Conservation (phyloP, 2,888 invertebrate species). For the Chirona hameri region DNA sequence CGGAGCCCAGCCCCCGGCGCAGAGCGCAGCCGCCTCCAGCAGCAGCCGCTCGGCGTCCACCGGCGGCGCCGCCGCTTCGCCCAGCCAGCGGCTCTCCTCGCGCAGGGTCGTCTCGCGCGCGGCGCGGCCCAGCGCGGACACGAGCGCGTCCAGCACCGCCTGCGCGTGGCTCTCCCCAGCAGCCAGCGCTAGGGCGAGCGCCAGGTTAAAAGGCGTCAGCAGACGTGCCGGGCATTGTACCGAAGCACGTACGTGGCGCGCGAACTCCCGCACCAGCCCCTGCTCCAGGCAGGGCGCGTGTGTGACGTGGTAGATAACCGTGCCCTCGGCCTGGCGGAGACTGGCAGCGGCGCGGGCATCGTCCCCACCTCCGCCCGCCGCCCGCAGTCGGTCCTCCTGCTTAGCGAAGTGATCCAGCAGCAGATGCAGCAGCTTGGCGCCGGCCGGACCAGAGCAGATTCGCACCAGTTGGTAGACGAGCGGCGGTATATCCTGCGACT, state of each 20-base stretch:
- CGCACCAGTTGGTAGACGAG: conserved; percentile 26
- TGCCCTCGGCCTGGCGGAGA: conserved; percentile 36
- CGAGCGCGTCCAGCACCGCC: conserved; percentile 33
- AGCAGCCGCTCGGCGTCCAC: neutral
- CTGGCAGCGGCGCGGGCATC: neutral
- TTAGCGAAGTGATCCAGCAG: neutral
- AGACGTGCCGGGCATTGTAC: conserved; percentile 35
- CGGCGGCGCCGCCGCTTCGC: neutral
- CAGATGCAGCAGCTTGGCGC: neutral
- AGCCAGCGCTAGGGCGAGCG: conserved; percentile 37
- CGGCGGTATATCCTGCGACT: neutral
- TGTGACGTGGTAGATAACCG: conserved; percentile 39
- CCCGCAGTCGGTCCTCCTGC: neutral
- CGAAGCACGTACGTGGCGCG: conserved; percentile 35
- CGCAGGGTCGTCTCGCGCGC: neutral
- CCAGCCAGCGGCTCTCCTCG: neutral
- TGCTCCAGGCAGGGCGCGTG: conserved; percentile 37
- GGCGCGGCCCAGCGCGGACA: neutral
- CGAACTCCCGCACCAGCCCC: conserved; percentile 36
- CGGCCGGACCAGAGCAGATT: neutral
- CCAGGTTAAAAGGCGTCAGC: conserved; percentile 38
- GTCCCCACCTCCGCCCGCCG: no score
- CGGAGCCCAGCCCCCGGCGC: conserved; percentile 4
- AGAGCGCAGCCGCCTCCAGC: neutral
- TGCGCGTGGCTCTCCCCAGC: conserved; percentile 37